These are phyloP conservation scores for Mystacides longicornis DNA, from an alignment of 2,888 invertebrate species.

Conservation along the genomic window DNA sequence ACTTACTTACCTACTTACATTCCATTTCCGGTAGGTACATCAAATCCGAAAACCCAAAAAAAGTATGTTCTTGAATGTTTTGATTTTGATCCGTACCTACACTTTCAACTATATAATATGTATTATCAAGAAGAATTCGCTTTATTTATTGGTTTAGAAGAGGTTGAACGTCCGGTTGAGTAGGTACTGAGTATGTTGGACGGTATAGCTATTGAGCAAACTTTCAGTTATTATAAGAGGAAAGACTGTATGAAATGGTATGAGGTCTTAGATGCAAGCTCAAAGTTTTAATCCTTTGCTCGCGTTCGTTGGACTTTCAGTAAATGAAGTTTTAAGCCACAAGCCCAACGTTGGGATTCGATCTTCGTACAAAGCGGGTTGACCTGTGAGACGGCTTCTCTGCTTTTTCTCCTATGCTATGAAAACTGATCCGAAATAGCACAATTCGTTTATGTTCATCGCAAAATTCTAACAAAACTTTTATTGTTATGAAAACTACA, in stretches of 20 bases:
- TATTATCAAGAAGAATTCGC: too few relatives aligned
- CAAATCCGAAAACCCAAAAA: too few relatives aligned
- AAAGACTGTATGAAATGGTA: not conserved
- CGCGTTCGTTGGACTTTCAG: conserved; percentile 33
- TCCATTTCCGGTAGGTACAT: too few relatives aligned
- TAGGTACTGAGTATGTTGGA: too few relatives aligned
- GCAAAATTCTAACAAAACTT: too few relatives aligned
- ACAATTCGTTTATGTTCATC: not conserved
- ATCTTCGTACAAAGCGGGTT: conserved; percentile 17
- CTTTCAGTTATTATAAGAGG: not conserved
- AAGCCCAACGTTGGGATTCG: conserved; percentile 23
- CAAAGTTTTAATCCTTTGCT: conserved; percentile 45
- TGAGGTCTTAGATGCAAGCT: conserved; percentile 7
- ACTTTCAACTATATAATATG: too few relatives aligned
- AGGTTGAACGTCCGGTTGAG: too few relatives aligned
- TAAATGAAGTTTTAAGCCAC: conserved; percentile 42
- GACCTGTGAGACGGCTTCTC: conserved; percentile 12
- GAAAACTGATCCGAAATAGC: not conserved
- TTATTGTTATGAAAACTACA: not conserved
- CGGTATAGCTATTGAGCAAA: not conserved
- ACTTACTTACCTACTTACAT: too few relatives aligned
- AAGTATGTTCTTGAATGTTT: too few relatives aligned
- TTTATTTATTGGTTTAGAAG: too few relatives aligned
- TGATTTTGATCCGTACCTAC: too few relatives aligned
- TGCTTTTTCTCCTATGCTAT: not conserved